A percentile compares a stretch with the other conserved stretches of the same genome.
Evolutionary conservation across 2,113 vertebrate species (phyloP).

Genomic region (Galemys pyrenaicus): DNA sequence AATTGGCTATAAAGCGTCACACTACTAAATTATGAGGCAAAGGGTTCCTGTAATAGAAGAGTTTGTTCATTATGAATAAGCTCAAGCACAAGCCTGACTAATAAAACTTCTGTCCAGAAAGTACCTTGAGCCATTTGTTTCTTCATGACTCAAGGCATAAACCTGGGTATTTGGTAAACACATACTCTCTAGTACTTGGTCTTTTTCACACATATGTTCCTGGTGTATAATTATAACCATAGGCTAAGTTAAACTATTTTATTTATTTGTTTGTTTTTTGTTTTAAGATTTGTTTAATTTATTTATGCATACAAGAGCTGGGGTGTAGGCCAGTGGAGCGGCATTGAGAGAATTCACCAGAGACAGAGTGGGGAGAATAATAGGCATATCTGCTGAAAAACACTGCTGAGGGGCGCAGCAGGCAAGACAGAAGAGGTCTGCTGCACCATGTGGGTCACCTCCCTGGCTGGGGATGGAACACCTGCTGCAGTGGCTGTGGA

Average conservation of each 20-base stretch:
- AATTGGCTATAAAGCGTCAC: not conserved
- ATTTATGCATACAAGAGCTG: too few species aligned
- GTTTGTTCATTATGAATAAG: not conserved
- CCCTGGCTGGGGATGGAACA: too few species aligned
- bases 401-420: too few species aligned
- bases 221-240: not conserved
- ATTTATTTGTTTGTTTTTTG: too few species aligned
- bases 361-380: too few species aligned
- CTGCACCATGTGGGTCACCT: too few species aligned
- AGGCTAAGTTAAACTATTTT: not conserved
- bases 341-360: too few species aligned
- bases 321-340: too few species aligned
- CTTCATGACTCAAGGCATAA: not conserved
- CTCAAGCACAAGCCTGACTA: not conserved
- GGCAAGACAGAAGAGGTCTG: too few species aligned
- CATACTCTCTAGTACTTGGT: not conserved
- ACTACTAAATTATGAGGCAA: not conserved
- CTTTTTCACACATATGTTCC: not conserved
- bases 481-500: too few species aligned
- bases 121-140: not conserved
- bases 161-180: not conserved
- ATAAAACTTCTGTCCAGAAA: not conserved
- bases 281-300: too few species aligned
- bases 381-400: too few species aligned
- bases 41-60: not conserved